Base-by-base conservation (phyloP, 2,888 invertebrate genomes). In the Physocephala rufipes region DNA sequence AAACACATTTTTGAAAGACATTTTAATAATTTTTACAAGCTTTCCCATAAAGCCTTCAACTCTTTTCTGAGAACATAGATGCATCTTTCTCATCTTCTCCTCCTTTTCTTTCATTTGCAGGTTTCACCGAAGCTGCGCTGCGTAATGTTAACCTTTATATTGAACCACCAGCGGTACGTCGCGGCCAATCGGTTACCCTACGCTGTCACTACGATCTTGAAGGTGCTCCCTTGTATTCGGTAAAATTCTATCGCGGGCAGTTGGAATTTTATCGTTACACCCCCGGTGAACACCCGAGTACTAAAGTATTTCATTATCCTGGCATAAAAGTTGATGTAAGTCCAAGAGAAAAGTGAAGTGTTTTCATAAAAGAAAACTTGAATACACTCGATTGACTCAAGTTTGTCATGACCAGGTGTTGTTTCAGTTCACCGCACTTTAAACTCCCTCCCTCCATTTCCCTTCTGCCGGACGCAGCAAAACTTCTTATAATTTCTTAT, bases 241-340 rank as follows among this genome's bases (percentile, higher is more conserved):
- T 91, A 73, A 91, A 91, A 83, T 91, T 91, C 90, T 91, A 91
- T 84, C 88, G 90, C 76, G 91, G 91, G 61, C 88, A 89, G 77
- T 88, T 90, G 82, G 91, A 91, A 86, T 91, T 91, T 86, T 91
- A 90, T 83, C 88, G 91, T 76, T 91, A 89, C 79, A 89, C 91
- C 21, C 91, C 91, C 0, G 90, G 89, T 15, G 91, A 91, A 80
- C 87, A 87, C 71, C 91, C 90, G 0, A 88, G 89, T 47, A 90
- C 90, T 4, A 91, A 90, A 86, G 89, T 90, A 77, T 91, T 91
- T 79, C 89, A 89, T 1, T 90, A 90, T 74, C 89, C 90, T 43
- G 91, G 90, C 74, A 90, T 91, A 74, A 89, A 89, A 82, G 90
- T 91, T 78, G 91, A 91, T 84, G 91, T 91, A 81, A 89, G 90